phyloP scores from a whole-genome alignment of 2,888 invertebrate species.

The Hemaris fuciformis region DNA sequence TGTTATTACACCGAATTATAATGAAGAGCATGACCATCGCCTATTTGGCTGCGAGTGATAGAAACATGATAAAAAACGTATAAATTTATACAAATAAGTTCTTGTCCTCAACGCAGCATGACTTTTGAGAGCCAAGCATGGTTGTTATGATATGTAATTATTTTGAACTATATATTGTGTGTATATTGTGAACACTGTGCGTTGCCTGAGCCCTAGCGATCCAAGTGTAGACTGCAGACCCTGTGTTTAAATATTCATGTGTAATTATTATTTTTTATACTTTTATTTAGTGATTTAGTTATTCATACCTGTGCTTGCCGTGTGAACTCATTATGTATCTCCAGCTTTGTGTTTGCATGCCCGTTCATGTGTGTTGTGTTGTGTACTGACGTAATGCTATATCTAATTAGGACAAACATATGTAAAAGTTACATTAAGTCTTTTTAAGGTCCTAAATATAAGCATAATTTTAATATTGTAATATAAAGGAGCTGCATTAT shows the following conservation, averaged over 20 bases:
- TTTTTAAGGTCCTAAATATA: background rate
- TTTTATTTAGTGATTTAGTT: conserved; percentile 18
- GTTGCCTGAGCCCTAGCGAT: conserved; percentile 69
- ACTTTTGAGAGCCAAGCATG: conserved; percentile 38
- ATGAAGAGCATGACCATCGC: background rate
- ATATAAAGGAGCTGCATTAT: too few relatives aligned
- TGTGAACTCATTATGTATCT: conserved; percentile 15
- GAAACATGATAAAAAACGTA: background rate
- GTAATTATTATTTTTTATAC: conserved; percentile 13
- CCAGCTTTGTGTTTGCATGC: conserved; percentile 31
- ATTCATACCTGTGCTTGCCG: conserved; percentile 19
- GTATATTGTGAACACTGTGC: conserved; percentile 59
- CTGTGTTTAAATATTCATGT: conserved; percentile 19
- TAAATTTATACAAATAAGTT: background rate
- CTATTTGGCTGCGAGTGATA: background rate
- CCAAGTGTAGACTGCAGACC: conserved; percentile 72
- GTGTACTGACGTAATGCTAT: background rate
- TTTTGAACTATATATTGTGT: conserved; percentile 26
- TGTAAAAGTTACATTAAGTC: background rate
- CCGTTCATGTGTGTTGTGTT: conserved; percentile 20
- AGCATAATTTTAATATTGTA: background rate
- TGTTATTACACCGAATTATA: background rate
- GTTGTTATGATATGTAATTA: conserved; percentile 18
- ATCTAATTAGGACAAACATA: background rate
- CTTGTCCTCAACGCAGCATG: conserved; percentile 23